Evolutionary conservation across 30 jellyfish, hydroid and myxozoan species (phyloP).

Genomic region (Aurelia sp.): DNA sequence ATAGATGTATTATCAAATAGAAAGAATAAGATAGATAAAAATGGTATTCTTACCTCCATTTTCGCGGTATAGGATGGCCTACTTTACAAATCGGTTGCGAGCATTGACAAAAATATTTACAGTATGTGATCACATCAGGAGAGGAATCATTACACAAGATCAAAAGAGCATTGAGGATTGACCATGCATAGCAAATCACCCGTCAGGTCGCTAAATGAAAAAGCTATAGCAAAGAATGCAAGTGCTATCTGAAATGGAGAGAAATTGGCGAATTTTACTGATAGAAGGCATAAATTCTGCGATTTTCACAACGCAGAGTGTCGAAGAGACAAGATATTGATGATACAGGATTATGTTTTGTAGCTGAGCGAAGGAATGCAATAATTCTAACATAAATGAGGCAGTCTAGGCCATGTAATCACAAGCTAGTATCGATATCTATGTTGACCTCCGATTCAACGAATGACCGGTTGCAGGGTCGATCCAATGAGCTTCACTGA

Average conservation of each 20-base stretch:
- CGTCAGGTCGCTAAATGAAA: not conserved
- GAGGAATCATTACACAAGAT: slow-evolving; percentile 70
- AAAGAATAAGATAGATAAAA: not conserved
- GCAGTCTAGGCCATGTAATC: slow-evolving; percentile 11
- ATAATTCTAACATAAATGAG: not conserved
- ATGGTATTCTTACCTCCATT: slow-evolving; percentile 57
- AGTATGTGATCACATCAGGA: slow-evolving; percentile 60
- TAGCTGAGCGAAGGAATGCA: not conserved
- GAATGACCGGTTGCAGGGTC: slow-evolving; percentile 49
- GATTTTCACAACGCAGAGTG: too few species aligned
- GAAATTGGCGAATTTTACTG: too few species aligned
- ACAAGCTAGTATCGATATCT: not conserved
- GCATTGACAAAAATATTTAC: slow-evolving; percentile 65
- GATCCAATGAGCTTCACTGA: slow-evolving; percentile 32
- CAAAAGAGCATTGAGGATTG: slow-evolving; percentile 43
- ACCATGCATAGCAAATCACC: slow-evolving; percentile 53
- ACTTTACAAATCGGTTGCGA: slow-evolving; percentile 51
- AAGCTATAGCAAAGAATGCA: too few species aligned
- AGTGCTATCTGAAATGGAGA: too few species aligned
- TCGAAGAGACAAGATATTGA: too few species aligned
- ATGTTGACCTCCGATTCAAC: slow-evolving; percentile 7
- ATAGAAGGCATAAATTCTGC: too few species aligned
- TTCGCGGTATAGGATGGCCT: slow-evolving; percentile 65
- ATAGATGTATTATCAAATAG: too few species aligned
- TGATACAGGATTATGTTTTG: not conserved